Percentiles rank a stretch among this genome's conserved stretches.
Conservation (phyloP, 2,888 invertebrate species). For the Bombyx huttoni region DNA sequence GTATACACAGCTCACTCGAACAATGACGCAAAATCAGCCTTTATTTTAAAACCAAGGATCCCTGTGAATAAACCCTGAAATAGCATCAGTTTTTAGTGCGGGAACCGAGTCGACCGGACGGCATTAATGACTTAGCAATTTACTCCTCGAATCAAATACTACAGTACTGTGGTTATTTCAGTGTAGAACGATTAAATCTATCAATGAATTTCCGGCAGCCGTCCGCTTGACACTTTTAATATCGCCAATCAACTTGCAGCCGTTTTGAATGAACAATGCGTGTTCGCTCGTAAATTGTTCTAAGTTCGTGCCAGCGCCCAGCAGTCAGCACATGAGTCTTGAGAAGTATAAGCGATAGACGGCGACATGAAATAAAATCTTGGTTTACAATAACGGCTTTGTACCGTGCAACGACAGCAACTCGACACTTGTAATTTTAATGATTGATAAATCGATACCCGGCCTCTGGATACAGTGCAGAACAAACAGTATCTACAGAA, state of each 20-base stretch:
- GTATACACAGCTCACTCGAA: not conserved
- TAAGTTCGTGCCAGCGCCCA: constrained; percentile 36
- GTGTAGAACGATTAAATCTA: constrained; percentile 63
- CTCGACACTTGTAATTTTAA: constrained; percentile 8
- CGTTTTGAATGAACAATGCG: constrained; percentile 66
- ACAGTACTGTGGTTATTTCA: constrained; percentile 49
- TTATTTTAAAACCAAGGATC: constrained; percentile 39
- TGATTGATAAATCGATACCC: constrained; percentile 8
- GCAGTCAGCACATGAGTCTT: constrained; percentile 18
- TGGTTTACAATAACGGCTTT: constrained; percentile 14
- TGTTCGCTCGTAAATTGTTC: constrained; percentile 55
- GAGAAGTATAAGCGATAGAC: constrained; percentile 11
- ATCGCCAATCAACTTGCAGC: constrained; percentile 59
- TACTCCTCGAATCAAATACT: constrained; percentile 61
- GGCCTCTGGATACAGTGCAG: constrained; percentile 7
- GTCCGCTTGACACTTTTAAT: constrained; percentile 65
- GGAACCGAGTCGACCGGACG: constrained; percentile 51
- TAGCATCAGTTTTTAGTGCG: constrained; percentile 54
- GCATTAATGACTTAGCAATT: constrained; percentile 65
- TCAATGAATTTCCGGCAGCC: constrained; percentile 69
- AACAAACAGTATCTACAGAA: not conserved
- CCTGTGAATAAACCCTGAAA: constrained; percentile 35
- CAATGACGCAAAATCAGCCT: constrained; percentile 29
- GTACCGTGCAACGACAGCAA: constrained; percentile 11
- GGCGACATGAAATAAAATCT: constrained; percentile 16